Evolutionary conservation across 2,113 vertebrate genomes (phyloP), one percentile per base, ranked within the genome.

Genomic region (Himantopus leucocephalus): DNA sequence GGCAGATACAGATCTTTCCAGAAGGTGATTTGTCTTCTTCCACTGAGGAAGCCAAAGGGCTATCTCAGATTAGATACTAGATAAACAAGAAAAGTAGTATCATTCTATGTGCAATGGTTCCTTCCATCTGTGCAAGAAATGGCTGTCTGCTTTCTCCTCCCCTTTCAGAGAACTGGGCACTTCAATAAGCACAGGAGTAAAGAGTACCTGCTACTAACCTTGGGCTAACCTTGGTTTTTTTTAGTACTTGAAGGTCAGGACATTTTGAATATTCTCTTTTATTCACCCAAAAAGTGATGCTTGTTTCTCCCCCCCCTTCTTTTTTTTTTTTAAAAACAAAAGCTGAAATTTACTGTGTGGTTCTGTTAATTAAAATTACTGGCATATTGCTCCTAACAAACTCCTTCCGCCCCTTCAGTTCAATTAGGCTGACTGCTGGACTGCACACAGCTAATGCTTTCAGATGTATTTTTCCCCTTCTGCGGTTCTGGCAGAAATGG

Each of bases 11-110:
- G 74, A 82, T 47, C 74, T 83, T 96, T 92, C 58, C 71, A 73
- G 62, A 56, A 35, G 37, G 12, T 85, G 63, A 85, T 94, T 88
- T 84, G 37, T 95, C 62, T 55, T 87, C 52, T 92, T 93, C 18
- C 14, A 53, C 35, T 24, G 45, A 83, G 35, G 26, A 94, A 88
- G 34, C 48, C 1, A 3, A 72, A 80, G 24, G 41, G 12, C 8
- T 88, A 43, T 48, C 30, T 88, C 24, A 63, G 66, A 85, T 92
- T 85, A 88, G 35, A 62, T 73, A 82, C 29, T 48, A 93, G 41
- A 88, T 63, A 92, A 95, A 90, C 30, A 85, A 79, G 62, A 90
- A 92, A 88, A 90, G 29, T 58, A 87, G 32, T 87, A 86, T 26
- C 19, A 50, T 58, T 90, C 77, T 67, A 8, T 76, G 43, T 63